Evolutionary conservation across 2,888 invertebrate species (phyloP), one percentile per base, ranked within the genome.

Genomic region (Neria commutata): DNA sequence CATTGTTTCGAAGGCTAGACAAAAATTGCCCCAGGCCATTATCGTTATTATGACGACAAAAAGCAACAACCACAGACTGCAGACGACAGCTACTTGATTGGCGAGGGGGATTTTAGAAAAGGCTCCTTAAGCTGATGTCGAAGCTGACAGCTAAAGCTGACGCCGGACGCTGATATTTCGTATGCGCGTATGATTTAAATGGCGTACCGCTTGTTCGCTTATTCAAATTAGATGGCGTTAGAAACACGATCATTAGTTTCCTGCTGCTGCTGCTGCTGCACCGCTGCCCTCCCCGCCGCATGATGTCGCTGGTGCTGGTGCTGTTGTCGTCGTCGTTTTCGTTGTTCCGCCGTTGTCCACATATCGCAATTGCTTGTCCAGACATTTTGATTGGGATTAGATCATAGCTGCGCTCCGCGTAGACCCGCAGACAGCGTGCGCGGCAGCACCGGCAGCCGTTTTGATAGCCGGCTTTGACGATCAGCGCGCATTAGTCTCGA

Each of bases 401-500:
- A 42, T 42, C 42, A 42, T 42, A 42, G 42, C n/a, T 37, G 37
- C n/a, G 8, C n/a, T 37, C 3, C n/a, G 37, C n/a, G 37, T 37
- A 37, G 37, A 4, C 6, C n/a, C 8, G 37, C n/a, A 37, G 37
- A 37, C 4, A 14, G 14, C n/a, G 10, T 37, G 11, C 6, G 17
- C 21, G n/a, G n/a, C n/a, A n/a, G n/a, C n/a, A n/a, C n/a, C n/a
- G n/a, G n/a, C n/a, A n/a, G n/a, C 19, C 2, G 19, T 42, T 5
- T 5, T 42, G 19, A 19, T 42, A 17, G 19, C 10, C 42, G 17
- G 42, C 14, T 42, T 42, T 42, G 37, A 6, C 42, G 42, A 42
- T 42, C 42, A 42, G 17, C 21, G 42, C 42, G 21, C 21, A 42
- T 42, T 42, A 42, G 42, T 42, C 42, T 42, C 42, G 21, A 42